Base-by-base conservation (phyloP, 2,797 vertebrate species). In the Rousettus madagascariensis region DNA sequence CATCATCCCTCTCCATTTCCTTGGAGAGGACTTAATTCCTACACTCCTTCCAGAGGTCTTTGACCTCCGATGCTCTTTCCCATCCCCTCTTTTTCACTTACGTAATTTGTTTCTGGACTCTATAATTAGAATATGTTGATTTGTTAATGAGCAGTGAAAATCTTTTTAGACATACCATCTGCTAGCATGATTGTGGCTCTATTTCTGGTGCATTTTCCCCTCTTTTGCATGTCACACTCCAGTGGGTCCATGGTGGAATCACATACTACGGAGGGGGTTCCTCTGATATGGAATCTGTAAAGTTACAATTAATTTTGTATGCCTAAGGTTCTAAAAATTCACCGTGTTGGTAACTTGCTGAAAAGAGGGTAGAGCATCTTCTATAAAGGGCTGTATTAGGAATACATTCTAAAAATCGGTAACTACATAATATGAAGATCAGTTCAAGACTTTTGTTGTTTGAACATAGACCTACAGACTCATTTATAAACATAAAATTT, bases 341-440 rank as follows among this genome's bases (percentile, higher is more conserved):
- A 59, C 28, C 22, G 28, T 86, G 10, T 78, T 86, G 78, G 53
- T 95, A 92, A 66, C 26, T 75, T 94, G 53, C 28, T 88, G 77
- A 61, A 92, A 91, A 94, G 16, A 94, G 49, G 15, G 28, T 49
- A 89, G 53, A 24, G 4, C 22, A 86, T 90, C 38, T 80, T 82
- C 36, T 86, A 16, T 86, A 28, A 66, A 5, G 51, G 36, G 7
- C 22, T 75, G 10, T 65, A 72, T 61, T 91, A 92, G 61, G 49
- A 94, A 66, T 91, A 79, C 11, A 46, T 86, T 72, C 24, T 49
- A 86, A 95, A 95, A 86, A 74, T 63, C 75, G 65, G 15, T 74
- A 75, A 69, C 43, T 78, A 53, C 90, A 20, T 57, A 66, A 82
- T 90, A 74, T 36, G 28, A 86, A 95, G 55, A 38, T 36, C 36